phyloP scores from a whole-genome alignment of 2,113 vertebrate species.

The Tetraodon nigroviridis region DNA sequence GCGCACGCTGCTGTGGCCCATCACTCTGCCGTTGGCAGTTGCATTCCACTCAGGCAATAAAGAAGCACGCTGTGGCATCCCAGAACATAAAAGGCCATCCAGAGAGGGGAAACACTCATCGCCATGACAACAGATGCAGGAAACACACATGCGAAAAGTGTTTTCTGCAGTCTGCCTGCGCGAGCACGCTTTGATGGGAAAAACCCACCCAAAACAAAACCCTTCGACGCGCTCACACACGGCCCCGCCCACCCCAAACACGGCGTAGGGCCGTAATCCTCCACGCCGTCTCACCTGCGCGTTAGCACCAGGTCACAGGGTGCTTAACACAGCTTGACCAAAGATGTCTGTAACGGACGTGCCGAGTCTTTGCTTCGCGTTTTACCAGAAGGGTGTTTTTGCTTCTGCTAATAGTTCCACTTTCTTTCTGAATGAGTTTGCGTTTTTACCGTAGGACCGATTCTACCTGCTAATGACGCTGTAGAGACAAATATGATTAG shows the following conservation, averaged over 20 bases:
- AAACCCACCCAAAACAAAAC: too few species aligned
- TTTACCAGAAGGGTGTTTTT: too few species aligned
- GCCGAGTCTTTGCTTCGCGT: too few species aligned
- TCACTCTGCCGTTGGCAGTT: conserved; percentile 5
- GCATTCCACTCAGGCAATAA: conserved; percentile 21
- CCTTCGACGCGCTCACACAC: background rate
- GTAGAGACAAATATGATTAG: too few species aligned
- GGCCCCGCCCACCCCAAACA: conserved; percentile 16
- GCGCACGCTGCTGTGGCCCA: conserved; percentile 8
- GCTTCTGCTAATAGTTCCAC: too few species aligned
- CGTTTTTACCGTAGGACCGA: too few species aligned
- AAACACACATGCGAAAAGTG: background rate
- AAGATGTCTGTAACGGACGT: too few species aligned
- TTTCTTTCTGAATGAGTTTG: too few species aligned
- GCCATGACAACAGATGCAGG: conserved; percentile 14
- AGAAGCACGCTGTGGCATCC: conserved; percentile 23
- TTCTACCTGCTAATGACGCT: too few species aligned
- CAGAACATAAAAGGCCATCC: conserved; percentile 27
- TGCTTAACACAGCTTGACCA: conserved; percentile 50
- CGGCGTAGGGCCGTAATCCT: conserved; percentile 18
- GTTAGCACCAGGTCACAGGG: conserved; percentile 44
- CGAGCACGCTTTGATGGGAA: too few species aligned
- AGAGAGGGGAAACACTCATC: conserved; percentile 14
- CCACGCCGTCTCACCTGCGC: conserved; percentile 11
- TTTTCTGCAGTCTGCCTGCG: background rate